A percentile compares a stretch with the other conserved stretches of the same genome.
These are phyloP conservation scores for Callithrix jacchus DNA, from an alignment of 2,113 vertebrate species.

Conservation along the genomic window DNA sequence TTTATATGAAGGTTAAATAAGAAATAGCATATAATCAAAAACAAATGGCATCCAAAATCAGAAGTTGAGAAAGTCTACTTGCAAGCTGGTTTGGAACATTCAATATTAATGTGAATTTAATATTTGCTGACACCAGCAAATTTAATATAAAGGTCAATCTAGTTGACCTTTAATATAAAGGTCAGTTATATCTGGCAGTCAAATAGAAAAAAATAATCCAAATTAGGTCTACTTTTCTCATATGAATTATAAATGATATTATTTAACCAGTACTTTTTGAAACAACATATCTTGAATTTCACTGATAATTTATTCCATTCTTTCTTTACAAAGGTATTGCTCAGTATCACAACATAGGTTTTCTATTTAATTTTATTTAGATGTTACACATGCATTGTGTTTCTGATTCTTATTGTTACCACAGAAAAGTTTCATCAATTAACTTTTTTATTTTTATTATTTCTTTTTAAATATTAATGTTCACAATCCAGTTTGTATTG, in stretches of 20 bases:
- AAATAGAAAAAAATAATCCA: constrained; percentile 71
- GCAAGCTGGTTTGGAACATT: constrained; percentile 55
- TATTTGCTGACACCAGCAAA: constrained; percentile 65
- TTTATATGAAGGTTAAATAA: constrained; percentile 64
- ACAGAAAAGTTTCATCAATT: neutral
- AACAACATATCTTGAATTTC: constrained; percentile 29
- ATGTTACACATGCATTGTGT: neutral
- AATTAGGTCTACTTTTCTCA: constrained; percentile 56
- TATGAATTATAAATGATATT: constrained; percentile 71
- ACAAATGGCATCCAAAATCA: constrained; percentile 46
- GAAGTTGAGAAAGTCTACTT: constrained; percentile 53
- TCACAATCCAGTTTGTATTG: neutral
- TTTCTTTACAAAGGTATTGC: neutral
- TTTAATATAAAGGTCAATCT: constrained; percentile 82
- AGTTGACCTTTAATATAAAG: constrained; percentile 82
- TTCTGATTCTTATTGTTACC: neutral
- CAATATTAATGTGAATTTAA: constrained; percentile 82
- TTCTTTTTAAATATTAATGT: neutral
- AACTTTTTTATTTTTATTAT: neutral
- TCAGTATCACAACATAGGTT: neutral
- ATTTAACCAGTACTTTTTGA: constrained; percentile 49
- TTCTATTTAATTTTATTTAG: neutral
- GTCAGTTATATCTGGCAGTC: constrained; percentile 68
- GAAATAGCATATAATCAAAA: constrained; percentile 69
- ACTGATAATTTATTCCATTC: constrained; percentile 11